Evolutionary conservation across 2,113 vertebrate genomes (phyloP).

Genomic region (Melanotaenia duboulayi): DNA sequence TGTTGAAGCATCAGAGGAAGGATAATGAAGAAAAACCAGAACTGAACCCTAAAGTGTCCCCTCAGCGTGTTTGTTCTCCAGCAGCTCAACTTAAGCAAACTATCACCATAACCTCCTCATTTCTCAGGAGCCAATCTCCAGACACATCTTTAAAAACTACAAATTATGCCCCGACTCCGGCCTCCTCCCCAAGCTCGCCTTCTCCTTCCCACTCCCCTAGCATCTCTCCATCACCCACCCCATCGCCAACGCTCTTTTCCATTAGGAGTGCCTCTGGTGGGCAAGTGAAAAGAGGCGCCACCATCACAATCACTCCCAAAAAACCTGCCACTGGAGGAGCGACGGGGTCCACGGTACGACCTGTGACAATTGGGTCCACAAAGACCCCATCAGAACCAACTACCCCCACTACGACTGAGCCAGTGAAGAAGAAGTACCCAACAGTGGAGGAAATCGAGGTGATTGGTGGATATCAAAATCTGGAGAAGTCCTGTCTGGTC

Average conservation of each 20-base stretch:
- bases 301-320: slow-evolving; percentile 89
- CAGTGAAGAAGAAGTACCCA: slow-evolving; percentile 87
- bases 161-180: slow-evolving; percentile 44
- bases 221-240: slow-evolving; percentile 55
- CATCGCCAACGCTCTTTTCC: slow-evolving; percentile 68
- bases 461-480: slow-evolving; percentile 89
- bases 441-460: slow-evolving; percentile 91
- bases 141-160: slow-evolving; percentile 56
- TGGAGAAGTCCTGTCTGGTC: slow-evolving; percentile 88
- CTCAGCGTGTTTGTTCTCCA: slow-evolving; percentile 41
- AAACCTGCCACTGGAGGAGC: slow-evolving; percentile 40
- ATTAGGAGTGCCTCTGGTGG: slow-evolving; percentile 80
- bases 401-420: slow-evolving; percentile 24
- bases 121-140: slow-evolving; percentile 56
- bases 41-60: slow-evolving; percentile 41
- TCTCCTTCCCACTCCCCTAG: slow-evolving; percentile 64
- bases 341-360: neutral
- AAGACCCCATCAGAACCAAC: slow-evolving; percentile 21
- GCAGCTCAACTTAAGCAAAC: slow-evolving; percentile 52
- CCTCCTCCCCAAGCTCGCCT: slow-evolving; percentile 48
- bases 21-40: slow-evolving; percentile 33
- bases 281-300: slow-evolving; percentile 87
- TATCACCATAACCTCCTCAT: slow-evolving; percentile 47
- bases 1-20: slow-evolving; percentile 38
- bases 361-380: slow-evolving; percentile 10